Evolutionary conservation across 2,888 invertebrate species (phyloP), one percentile per base, ranked within the genome.

Genomic region (Linyphia triangularis): DNA sequence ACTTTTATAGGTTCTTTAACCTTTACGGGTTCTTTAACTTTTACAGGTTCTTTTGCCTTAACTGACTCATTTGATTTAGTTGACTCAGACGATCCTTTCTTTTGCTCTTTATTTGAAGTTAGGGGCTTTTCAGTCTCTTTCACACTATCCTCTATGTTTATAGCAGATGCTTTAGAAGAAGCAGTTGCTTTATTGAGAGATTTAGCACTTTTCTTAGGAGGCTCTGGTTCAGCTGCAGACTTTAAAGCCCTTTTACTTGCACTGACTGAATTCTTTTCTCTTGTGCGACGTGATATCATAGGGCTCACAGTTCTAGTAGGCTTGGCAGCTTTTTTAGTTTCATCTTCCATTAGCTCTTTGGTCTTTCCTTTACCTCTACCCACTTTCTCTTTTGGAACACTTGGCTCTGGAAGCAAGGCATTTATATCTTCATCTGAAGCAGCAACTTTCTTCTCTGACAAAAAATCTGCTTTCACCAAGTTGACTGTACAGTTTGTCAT

Each of bases 251-350:
- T 79, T 51, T 78, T 77, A 10, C 16, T 28, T 9, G 51, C 67
- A 19, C 67, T 75, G 10, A 61, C 70, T 9, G 70, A 67, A 40
- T 82, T 88, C 57, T 88, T 88, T 37, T 81, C 79, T 37, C 86
- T 73, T 9, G 86, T 88, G 59, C 86, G 73, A 10, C 81, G 51
- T 1, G 86, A 88, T 30, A 88, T 81, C 81, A 88, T 81, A 7
- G 86, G 28, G 67, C 65, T 73, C 22, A 59, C 69, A 28, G 37
- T 16, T 67, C 70, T 78, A 9, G 28, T 78, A 51, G 26, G 10
- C 26, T 59, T 73, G 24, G 19, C 30, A 16, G 16, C n/a, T 63
- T 79, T 79, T 28, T 67, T 69, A 13, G 57, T 57, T n/a, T 81
- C 69, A n/a, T 77, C 77, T 26, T 63, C 77, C 16, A 24, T 7